phyloP scores from a whole-genome alignment of 2,113 vertebrate species.

The Nestor notabilis region DNA sequence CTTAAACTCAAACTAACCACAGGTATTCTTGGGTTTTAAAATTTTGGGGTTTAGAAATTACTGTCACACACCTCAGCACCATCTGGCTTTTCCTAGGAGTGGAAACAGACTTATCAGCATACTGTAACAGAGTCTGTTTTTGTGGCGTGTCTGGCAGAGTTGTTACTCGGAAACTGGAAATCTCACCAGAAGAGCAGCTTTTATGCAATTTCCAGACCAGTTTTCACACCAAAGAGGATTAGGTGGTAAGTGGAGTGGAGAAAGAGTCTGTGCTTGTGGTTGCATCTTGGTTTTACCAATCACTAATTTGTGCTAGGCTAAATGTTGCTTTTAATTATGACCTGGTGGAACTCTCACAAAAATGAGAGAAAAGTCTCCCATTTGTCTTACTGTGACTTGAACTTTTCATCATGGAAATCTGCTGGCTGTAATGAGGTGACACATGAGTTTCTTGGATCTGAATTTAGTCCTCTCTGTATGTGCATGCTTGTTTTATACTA shows the following conservation, averaged over 20 bases:
- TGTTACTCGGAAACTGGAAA: not conserved
- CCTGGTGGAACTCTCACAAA: not conserved
- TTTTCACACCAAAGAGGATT: slow-evolving; percentile 4
- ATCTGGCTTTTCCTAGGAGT: slow-evolving; percentile 18
- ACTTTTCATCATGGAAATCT: slow-evolving; percentile 26
- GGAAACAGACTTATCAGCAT: slow-evolving; percentile 24
- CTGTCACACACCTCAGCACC: not conserved
- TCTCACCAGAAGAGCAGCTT: not conserved
- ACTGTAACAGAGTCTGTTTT: not conserved
- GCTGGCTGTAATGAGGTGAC: not conserved
- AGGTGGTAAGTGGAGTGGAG: not conserved
- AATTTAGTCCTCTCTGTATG: not conserved
- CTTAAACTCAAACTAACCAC: slow-evolving; percentile 2
- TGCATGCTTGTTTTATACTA: not conserved
- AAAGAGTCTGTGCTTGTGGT: not conserved
- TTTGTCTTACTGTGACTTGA: slow-evolving; percentile 25
- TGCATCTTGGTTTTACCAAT: not conserved
- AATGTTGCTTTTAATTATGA: slow-evolving; percentile 19
- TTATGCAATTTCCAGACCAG: slow-evolving; percentile 14
- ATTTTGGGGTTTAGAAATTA: not conserved
- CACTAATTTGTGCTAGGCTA: not conserved
- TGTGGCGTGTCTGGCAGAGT: slow-evolving; percentile 8
- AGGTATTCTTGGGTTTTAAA: not conserved
- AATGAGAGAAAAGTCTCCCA: not conserved
- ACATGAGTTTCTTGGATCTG: not conserved